Base-by-base conservation (phyloP, 2,888 invertebrate species). In the Embidobia sp. region DNA sequence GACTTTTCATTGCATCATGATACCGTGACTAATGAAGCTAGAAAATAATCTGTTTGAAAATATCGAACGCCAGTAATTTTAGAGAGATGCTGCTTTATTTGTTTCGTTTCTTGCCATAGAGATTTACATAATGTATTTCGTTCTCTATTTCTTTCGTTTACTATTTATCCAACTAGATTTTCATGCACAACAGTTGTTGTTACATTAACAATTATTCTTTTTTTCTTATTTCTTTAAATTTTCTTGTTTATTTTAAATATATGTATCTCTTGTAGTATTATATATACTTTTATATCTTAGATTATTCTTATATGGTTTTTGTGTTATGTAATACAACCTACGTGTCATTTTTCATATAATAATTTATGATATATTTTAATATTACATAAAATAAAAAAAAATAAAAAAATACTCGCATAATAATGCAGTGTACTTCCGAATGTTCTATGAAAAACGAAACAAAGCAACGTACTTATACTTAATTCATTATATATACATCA, bases 211-310 rank as follows among this genome's bases (percentile, higher is more conserved):
- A 74, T 79, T 77, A 74, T 70, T 77, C 66, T 55, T 66, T 48
- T 6, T 70, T 69, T 48, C 11, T 67, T 64, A 67, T 22, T 29
- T 49, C 2, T 59, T 57, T 42, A 7, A 15, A 13, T 51, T 13
- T 63, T 27, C 16, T 46, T 66, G 27, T 70, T 75, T 73, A 5
- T 55, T 79, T 77, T 77, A 76, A 73, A 79, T 79, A 79, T 79
- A 79, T 77, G 75, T 79, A 79, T 79, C 77, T 79, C 79, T 79
- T 75, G 72, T 64, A 79, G 63, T 79, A 72, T 67, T 75, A 77
- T 75, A 69, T 57, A 49, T 77, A 79, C 42, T 77, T 79, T 79
- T 79, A 74, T 70, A 74, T 77, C 66, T 74, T 77, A 77, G 40
- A 74, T 79, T 76, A 79, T 59, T 72, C 55, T 76, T 79, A 79